Evolutionary conservation across 2,797 vertebrate species (phyloP).

Genomic region (Eremophila alpestris): DNA sequence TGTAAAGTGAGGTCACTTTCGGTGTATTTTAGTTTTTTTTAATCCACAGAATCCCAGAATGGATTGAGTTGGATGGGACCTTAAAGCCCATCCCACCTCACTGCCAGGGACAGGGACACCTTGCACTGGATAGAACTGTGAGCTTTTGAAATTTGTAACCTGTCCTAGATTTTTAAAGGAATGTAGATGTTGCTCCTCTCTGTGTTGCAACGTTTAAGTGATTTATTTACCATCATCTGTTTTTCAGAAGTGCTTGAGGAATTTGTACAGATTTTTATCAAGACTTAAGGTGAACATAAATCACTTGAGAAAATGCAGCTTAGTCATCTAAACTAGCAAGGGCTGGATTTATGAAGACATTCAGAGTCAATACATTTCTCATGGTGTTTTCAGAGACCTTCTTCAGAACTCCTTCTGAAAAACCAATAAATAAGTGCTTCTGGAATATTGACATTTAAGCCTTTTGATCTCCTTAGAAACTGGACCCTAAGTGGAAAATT

Average conservation of each 20-base stretch:
- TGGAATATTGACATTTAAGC: not conserved
- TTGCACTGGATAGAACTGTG: not conserved
- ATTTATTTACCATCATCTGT: not conserved
- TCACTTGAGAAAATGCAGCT: slow-evolving; percentile 25
- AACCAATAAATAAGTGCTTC: not conserved
- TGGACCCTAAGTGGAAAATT: not conserved
- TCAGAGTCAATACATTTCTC: not conserved
- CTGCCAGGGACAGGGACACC: not conserved
- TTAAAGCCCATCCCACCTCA: not conserved
- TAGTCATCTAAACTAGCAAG: slow-evolving; percentile 11
- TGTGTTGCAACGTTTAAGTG: slow-evolving; percentile 1
- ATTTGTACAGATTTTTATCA: slow-evolving; percentile 67
- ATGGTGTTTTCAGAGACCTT: not conserved
- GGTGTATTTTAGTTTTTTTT: not conserved
- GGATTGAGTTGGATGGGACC: not conserved
- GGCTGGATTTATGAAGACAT: not conserved
- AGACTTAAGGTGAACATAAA: not conserved
- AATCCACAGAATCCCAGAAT: not conserved
- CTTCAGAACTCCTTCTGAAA: not conserved
- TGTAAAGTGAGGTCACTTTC: not conserved
- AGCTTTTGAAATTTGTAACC: not conserved
- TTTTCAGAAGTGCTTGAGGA: slow-evolving; percentile 31
- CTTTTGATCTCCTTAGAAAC: not conserved
- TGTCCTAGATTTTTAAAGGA: not conserved
- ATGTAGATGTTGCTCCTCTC: not conserved